A percentile compares a stretch with the other conserved stretches of the same genome.
Conservation (phyloP, 2,113 vertebrate species). For the Siniperca chuatsi region DNA sequence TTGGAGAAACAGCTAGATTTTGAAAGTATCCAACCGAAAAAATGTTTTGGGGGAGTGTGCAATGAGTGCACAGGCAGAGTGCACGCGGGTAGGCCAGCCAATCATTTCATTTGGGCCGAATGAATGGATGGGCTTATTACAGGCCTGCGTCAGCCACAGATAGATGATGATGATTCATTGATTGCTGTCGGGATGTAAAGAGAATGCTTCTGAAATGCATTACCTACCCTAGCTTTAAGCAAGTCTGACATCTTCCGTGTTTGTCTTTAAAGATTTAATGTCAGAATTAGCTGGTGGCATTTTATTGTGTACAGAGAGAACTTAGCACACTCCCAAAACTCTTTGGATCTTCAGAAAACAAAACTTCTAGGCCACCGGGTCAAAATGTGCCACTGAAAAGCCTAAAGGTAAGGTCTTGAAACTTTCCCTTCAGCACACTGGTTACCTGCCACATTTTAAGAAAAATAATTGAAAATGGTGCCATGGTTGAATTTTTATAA, state of each 20-base stretch:
- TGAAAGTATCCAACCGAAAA: too few species aligned
- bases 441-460: background rate
- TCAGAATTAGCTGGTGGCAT: background rate
- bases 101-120: too few species aligned
- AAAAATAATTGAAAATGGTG: background rate
- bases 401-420: background rate
- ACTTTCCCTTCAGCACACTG: background rate
- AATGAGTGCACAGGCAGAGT: too few species aligned
- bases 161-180: too few species aligned
- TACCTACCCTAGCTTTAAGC: background rate
- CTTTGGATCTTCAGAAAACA: background rate
- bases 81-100: too few species aligned
- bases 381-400: background rate
- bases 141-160: too few species aligned
- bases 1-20: too few species aligned
- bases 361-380: too few species aligned
- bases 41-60: too few species aligned
- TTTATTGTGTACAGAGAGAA: background rate
- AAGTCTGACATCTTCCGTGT: background rate
- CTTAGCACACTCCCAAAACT: background rate
- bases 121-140: too few species aligned
- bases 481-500: background rate
- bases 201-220: too few species aligned
- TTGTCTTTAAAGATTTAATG: background rate
- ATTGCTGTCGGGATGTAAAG: too few species aligned